Conservation (phyloP, 2,113 vertebrate species). For the Anser brachyrhynchus region DNA sequence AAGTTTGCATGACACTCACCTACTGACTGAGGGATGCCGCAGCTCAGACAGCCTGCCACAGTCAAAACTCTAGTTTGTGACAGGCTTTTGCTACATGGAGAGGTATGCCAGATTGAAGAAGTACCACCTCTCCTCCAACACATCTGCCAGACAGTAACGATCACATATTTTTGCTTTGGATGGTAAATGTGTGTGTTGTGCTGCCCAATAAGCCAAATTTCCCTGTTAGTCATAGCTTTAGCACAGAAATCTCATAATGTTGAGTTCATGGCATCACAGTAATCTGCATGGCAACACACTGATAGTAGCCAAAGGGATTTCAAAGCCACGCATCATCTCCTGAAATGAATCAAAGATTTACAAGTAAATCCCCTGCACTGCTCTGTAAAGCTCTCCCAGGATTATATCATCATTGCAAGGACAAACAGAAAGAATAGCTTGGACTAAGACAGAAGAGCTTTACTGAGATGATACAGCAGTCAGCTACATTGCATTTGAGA, state of each 20-base stretch:
- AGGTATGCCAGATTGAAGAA: not conserved
- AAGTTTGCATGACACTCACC: not conserved
- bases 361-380: constrained; percentile 47
- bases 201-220: constrained; percentile 31
- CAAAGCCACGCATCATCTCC: constrained; percentile 8
- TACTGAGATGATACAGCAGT: not conserved
- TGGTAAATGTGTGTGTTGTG: not conserved
- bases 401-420: constrained; percentile 53
- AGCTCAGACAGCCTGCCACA: not conserved
- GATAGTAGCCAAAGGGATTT: constrained; percentile 19
- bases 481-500: constrained; percentile 9
- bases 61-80: not conserved
- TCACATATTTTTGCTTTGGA: not conserved
- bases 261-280: constrained; percentile 4
- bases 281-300: constrained; percentile 55
- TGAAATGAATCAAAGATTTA: constrained; percentile 57
- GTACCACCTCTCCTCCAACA: not conserved
- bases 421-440: constrained; percentile 35
- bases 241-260: not conserved
- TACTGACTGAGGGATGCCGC: not conserved
- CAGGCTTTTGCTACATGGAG: not conserved
- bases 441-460: constrained; percentile 47
- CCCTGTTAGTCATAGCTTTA: not conserved
- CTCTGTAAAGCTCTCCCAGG: constrained; percentile 32
- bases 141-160: not conserved